Evolutionary conservation across 2,888 invertebrate species (phyloP).

Genomic region (Tenodera sinensis): DNA sequence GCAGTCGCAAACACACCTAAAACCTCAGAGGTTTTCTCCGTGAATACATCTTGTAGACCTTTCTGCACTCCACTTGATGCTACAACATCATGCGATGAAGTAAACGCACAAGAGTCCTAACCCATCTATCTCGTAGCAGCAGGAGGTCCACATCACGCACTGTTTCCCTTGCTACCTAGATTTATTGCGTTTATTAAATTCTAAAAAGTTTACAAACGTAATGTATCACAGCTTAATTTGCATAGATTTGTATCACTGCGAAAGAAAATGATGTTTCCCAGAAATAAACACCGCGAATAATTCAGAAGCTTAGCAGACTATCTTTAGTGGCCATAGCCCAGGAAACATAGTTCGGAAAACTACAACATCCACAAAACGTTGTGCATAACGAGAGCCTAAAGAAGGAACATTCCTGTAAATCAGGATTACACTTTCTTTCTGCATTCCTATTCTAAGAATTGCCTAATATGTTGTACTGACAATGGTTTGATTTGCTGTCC

Average conservation of each 20-base stretch:
- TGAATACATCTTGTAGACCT: background rate
- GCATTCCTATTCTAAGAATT: no score
- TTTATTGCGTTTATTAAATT: background rate
- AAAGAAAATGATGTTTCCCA: background rate
- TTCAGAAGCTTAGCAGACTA: background rate
- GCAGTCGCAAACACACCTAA: background rate
- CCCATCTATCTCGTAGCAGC: background rate
- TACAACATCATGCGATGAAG: background rate
- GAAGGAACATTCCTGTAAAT: no score
- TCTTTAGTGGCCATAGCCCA: no score
- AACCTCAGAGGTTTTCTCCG: background rate
- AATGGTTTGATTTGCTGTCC: no score
- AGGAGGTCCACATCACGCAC: background rate
- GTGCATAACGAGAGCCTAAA: background rate
- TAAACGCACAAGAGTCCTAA: background rate
- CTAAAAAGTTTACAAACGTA: background rate
- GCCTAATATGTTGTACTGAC: no score
- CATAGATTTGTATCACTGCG: background rate
- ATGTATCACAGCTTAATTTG: background rate
- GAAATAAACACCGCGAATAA: background rate
- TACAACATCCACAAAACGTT: background rate
- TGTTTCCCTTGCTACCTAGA: background rate
- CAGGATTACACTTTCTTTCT: no score
- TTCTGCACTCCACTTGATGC: background rate
- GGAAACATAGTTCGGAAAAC: background rate